phyloP scores from a whole-genome alignment of 2,113 vertebrate genomes.

The Monopterus albus region DNA sequence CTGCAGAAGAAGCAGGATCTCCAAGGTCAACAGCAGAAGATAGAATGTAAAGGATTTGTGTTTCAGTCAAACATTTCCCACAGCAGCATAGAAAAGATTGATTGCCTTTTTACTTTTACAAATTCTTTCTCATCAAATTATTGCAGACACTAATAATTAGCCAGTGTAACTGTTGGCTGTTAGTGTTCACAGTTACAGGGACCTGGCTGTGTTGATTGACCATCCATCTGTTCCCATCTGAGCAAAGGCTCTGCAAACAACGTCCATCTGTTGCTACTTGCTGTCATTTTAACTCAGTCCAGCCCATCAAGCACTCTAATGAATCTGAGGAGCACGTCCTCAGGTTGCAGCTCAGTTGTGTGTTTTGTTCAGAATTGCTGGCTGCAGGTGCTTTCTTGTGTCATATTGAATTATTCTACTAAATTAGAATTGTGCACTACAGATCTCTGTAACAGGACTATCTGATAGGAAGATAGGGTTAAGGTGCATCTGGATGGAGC shows the following conservation, averaged over 20 bases:
- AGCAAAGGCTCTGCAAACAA: constrained; percentile 43
- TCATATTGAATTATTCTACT: neutral
- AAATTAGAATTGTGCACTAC: neutral
- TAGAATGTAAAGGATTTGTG: neutral
- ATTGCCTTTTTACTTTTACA: neutral
- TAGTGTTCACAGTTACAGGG: constrained; percentile 53
- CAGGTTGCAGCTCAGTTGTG: constrained; percentile 7
- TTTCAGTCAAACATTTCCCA: neutral
- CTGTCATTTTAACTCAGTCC: constrained; percentile 17
- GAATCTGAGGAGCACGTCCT: constrained; percentile 14
- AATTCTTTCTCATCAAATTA: neutral
- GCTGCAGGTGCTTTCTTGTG: constrained; percentile 35
- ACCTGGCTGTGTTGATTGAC: constrained; percentile 28
- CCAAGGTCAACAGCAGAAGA: neutral
- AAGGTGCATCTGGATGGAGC: neutral
- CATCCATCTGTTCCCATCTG: constrained; percentile 66
- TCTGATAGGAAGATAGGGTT: too few relatives aligned
- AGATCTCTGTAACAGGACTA: neutral
- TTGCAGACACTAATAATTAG: constrained; percentile 13
- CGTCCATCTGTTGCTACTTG: constrained; percentile 69
- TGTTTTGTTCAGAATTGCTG: constrained; percentile 22
- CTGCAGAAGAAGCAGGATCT: neutral
- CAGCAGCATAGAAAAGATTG: neutral
- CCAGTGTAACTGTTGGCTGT: constrained; percentile 26
- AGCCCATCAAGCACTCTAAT: constrained; percentile 26